Evolutionary conservation across 2,797 vertebrate genomes (phyloP).

Genomic region (Crypturellus tataupa): DNA sequence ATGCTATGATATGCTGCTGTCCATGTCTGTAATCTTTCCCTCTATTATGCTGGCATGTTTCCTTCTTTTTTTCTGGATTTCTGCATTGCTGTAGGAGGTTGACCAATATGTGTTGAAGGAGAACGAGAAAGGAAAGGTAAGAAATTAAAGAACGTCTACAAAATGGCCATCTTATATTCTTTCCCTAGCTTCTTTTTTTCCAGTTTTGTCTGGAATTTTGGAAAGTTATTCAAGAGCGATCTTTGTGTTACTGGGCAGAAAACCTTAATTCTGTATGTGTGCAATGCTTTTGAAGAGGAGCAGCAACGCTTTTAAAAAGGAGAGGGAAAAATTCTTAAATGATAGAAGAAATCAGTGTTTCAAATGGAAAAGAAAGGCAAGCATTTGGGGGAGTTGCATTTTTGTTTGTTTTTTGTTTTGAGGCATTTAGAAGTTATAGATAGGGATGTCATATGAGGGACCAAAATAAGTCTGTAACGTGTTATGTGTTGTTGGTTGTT

Average conservation of each 20-base stretch:
- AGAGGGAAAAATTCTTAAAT: not conserved
- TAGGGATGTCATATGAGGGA: not conserved
- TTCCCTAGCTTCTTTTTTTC: constrained; percentile 8
- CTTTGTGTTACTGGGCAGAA: not conserved
- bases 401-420: no score
- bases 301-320: not conserved
- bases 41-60: constrained; percentile 81
- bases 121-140: constrained; percentile 83
- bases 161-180: constrained; percentile 23
- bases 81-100: constrained; percentile 82
- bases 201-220: constrained; percentile 58
- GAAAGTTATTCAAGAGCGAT: not conserved
- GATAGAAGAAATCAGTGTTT: not conserved
- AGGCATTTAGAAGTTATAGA: not conserved
- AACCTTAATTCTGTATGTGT: not conserved
- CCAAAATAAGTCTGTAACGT: not conserved
- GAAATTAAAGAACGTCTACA: constrained; percentile 71
- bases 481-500: not conserved
- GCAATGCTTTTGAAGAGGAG: not conserved
- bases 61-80: constrained; percentile 83
- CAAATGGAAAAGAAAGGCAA: not conserved
- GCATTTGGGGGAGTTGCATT: not conserved
- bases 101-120: constrained; percentile 83
- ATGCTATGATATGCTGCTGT: constrained; percentile 75
- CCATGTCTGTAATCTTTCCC: constrained; percentile 76